These are phyloP conservation scores for Halocynthia aurantium DNA, from an alignment of 23 tunicate species.

Conservation along the genomic window DNA sequence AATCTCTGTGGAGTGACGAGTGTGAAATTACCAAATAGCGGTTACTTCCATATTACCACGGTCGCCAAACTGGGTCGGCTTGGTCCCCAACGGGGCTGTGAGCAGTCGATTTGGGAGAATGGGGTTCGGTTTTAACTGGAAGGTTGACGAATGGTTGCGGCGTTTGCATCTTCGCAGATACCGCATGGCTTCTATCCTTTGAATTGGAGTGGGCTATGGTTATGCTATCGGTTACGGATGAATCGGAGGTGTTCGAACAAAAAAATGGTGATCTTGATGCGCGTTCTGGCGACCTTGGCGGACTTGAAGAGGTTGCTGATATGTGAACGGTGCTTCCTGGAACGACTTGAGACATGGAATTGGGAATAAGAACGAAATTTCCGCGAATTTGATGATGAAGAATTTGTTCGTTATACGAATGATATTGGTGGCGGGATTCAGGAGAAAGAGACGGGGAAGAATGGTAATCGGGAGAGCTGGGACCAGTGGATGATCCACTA, in stretches of 20 bases:
- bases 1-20: too few species aligned
- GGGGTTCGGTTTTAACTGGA: constrained; percentile 10
- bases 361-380: too few species aligned
- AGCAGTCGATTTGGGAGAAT: constrained; percentile 6
- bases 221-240: too few species aligned
- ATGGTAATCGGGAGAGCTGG: not conserved
- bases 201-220: too few species aligned
- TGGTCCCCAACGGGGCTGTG: not conserved
- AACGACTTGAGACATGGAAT: too few species aligned
- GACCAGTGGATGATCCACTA: not conserved
- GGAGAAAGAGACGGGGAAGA: constrained; percentile 8
- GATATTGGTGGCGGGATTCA: not conserved
- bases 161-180: too few species aligned
- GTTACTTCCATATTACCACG: constrained; percentile 3
- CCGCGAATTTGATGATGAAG: too few species aligned
- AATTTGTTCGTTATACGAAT: too few species aligned
- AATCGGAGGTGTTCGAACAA: not conserved
- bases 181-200: too few species aligned
- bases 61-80: constrained; percentile 22
- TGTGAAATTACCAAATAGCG: too few species aligned
- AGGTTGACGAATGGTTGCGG: constrained; percentile 4
- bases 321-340: not conserved
- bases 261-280: not conserved
- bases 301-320: too few species aligned
- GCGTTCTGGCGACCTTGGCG: too few species aligned